Percentiles rank a stretch among this genome's conserved stretches.
phyloP scores from a whole-genome alignment of 2,888 invertebrate genomes.

The Drosophila subsilvestris region DNA sequence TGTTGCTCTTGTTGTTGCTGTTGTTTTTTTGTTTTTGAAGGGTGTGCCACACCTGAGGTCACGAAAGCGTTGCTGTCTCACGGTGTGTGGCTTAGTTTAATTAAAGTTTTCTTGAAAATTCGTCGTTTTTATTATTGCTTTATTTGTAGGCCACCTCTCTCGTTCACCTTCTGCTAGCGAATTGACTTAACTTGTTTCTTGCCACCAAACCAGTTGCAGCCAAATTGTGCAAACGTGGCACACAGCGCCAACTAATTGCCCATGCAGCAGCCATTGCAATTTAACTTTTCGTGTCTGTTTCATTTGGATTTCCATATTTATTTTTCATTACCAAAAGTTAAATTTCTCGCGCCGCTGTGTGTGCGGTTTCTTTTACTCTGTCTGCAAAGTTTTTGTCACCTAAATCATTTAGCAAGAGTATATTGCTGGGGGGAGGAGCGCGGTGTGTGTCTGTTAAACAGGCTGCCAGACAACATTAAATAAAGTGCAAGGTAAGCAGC shows the following conservation, averaged over 20 bases:
- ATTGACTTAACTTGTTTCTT: constrained; percentile 65
- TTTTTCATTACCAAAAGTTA: constrained; percentile 47
- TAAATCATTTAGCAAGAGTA: constrained; percentile 69
- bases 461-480: constrained; percentile 35
- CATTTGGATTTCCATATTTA: constrained; percentile 25
- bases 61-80: constrained; percentile 44
- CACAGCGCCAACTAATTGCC: constrained; percentile 32
- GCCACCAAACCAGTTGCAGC: constrained; percentile 33
- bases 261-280: constrained; percentile 46
- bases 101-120: constrained; percentile 73
- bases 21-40: constrained; percentile 37
- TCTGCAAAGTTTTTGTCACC: constrained; percentile 71
- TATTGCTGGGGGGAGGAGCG: constrained; percentile 26
- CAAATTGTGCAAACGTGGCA: constrained; percentile 45
- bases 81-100: constrained; percentile 65
- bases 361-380: constrained; percentile 22
- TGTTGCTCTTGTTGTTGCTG: background rate
- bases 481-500: constrained; percentile 35
- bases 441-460: background rate
- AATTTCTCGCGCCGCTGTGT: constrained; percentile 1
- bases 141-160: constrained; percentile 42
- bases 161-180: constrained; percentile 21
- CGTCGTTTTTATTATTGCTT: constrained; percentile 61
- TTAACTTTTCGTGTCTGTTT: constrained; percentile 18
- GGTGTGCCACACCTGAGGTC: constrained; percentile 73